These are phyloP conservation scores for Rhizoglyphus robini DNA, from an alignment of 1,140 invertebrate genomes.

Conservation along the genomic window DNA sequence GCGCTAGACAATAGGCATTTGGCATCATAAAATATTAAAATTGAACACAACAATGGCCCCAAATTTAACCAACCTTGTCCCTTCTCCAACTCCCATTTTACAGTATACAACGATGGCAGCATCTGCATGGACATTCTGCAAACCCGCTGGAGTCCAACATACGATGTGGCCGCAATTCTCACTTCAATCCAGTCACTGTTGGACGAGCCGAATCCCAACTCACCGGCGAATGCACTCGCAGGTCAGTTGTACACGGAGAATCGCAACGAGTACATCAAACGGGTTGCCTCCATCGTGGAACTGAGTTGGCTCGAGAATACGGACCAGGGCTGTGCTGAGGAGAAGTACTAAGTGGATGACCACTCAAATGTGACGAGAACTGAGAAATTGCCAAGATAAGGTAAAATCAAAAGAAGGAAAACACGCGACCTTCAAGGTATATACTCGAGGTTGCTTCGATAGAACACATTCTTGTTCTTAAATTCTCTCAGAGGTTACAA, in stretches of 20 bases:
- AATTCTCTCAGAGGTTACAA: no score
- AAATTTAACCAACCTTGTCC: neutral
- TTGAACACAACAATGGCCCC: no score
- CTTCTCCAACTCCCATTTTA: neutral
- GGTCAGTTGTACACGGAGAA: slow-evolving; percentile 91
- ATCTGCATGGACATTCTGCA: slow-evolving; percentile 98
- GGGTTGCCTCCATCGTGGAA: slow-evolving; percentile 90
- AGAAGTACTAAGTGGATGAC: no score
- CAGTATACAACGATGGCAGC: slow-evolving; percentile 94
- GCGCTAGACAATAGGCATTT: no score
- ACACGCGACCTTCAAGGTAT: no score
- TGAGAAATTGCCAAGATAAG: no score
- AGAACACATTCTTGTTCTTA: no score
- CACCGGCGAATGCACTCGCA: slow-evolving; percentile 87
- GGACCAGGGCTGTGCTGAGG: no score
- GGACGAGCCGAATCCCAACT: slow-evolving; percentile 92
- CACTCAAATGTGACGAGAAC: no score
- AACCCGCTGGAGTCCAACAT: slow-evolving; percentile 99
- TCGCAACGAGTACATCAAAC: slow-evolving; percentile 84
- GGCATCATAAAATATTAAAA: neutral
- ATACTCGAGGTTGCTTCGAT: no score
- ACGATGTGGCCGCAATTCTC: slow-evolving; percentile 97
- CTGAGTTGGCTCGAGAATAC: slow-evolving; percentile 90
- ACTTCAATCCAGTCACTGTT: slow-evolving; percentile 80
- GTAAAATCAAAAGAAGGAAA: no score